Conservation (phyloP, 2,888 invertebrate genomes). For the Pantelozetes paolii region DNA sequence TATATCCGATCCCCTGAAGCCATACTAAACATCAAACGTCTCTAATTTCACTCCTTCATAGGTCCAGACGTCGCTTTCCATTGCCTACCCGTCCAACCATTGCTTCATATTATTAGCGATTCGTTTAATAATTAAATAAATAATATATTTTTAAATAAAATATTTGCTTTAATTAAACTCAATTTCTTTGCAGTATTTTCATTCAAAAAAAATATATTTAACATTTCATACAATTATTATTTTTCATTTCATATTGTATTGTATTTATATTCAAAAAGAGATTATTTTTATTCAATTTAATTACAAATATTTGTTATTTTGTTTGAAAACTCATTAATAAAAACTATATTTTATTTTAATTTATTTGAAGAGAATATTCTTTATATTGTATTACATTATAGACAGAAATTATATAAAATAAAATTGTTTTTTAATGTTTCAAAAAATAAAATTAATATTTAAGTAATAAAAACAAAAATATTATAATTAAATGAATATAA, state of each 20-base stretch:
- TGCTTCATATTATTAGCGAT: no score
- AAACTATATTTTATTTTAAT: neutral
- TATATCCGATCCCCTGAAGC: neutral
- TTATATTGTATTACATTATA: neutral
- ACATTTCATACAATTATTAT: neutral
- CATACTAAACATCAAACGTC: neutral
- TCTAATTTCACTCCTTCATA: neutral
- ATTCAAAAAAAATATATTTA: no score
- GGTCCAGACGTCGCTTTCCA: no score
- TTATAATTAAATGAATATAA: constrained; percentile 10
- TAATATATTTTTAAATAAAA: no score
- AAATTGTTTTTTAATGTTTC: neutral
- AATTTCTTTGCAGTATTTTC: no score
- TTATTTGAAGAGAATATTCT: neutral
- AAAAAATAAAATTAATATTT: constrained; percentile 6
- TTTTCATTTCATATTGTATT: neutral
- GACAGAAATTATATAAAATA: neutral
- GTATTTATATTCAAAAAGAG: neutral
- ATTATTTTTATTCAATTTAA: constrained; percentile 4
- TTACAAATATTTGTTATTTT: neutral
- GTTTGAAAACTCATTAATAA: constrained; percentile 12
- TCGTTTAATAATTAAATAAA: no score
- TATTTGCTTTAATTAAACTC: no score
- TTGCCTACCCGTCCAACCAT: no score
- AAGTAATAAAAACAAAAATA: neutral